phyloP scores from a whole-genome alignment of 2,888 invertebrate species.

The Drosophila anceps region DNA sequence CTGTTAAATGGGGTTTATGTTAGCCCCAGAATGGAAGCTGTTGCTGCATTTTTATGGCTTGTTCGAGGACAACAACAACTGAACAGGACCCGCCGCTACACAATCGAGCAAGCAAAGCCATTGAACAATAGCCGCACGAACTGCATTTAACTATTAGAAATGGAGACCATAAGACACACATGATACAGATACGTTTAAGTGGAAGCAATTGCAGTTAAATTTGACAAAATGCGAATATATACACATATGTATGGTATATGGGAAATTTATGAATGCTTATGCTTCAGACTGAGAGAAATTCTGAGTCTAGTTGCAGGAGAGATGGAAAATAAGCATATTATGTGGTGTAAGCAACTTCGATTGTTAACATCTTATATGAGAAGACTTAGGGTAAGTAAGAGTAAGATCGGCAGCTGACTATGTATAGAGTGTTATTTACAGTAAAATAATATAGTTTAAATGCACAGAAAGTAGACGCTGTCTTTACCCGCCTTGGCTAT shows the following conservation, averaged over 20 bases:
- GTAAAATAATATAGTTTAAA: too few relatives aligned
- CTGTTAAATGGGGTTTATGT: conserved; percentile 54
- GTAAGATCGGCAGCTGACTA: too few relatives aligned
- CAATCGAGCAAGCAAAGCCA: conserved; percentile 35
- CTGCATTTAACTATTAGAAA: conserved; percentile 28
- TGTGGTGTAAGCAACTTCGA: not conserved
- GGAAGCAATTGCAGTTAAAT: not conserved
- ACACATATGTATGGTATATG: not conserved
- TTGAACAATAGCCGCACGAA: conserved; percentile 29
- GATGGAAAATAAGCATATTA: not conserved
- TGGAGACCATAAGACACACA: conserved; percentile 12
- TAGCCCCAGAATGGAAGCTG: not conserved
- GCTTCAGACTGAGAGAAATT: not conserved
- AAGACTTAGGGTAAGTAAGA: too few relatives aligned
- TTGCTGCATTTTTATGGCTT: conserved; percentile 51
- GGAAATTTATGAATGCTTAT: not conserved
- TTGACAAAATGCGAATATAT: not conserved
- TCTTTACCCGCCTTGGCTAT: too few relatives aligned
- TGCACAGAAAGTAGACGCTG: too few relatives aligned
- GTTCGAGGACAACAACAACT: conserved; percentile 38
- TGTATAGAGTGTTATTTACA: too few relatives aligned
- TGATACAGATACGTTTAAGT: not conserved
- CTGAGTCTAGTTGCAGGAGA: not conserved
- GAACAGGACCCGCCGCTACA: conserved; percentile 15
- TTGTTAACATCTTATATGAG: not conserved